Conservation (phyloP, 2,113 vertebrate species). For the Nycticryphes semicollaris region DNA sequence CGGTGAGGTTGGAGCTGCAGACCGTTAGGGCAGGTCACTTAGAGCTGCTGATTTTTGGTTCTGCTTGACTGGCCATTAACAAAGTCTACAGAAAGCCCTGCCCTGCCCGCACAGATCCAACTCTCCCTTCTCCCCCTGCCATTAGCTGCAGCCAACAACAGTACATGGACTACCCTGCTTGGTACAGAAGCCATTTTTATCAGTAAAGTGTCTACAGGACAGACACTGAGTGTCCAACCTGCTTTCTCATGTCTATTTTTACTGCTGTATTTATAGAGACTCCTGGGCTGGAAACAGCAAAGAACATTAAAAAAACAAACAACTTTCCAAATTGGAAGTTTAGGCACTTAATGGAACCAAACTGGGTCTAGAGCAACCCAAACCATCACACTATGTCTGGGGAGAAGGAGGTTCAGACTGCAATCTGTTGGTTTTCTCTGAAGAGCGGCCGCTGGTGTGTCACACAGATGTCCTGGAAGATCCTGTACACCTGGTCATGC, state of each 20-base stretch:
- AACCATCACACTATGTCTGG: rapidly evolving
- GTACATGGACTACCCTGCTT: not conserved
- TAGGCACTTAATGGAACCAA: not conserved
- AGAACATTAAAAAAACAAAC: not conserved
- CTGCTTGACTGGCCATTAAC: not conserved
- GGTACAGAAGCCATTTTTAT: not conserved
- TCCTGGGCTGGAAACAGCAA: not conserved
- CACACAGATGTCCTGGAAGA: constrained; percentile 76
- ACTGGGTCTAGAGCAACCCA: not conserved
- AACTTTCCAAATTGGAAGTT: not conserved
- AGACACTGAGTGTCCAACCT: not conserved
- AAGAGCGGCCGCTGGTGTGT: constrained; percentile 84
- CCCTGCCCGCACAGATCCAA: not conserved
- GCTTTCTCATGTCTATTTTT: not conserved
- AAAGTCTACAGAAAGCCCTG: not conserved
- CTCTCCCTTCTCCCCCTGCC: not conserved
- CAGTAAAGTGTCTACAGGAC: not conserved
- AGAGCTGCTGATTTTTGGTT: not conserved
- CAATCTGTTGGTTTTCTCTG: constrained; percentile 91
- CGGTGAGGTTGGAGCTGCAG: not conserved
- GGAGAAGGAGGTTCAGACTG: constrained; percentile 73
- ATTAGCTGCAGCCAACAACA: not conserved
- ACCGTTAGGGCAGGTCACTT: not conserved
- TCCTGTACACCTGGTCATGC: constrained; percentile 71
- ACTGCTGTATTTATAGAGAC: not conserved